A percentile compares a stretch with the other conserved stretches of the same genome.
Conservation (phyloP, 2,113 vertebrate genomes). For the Tenrec ecaudatus region DNA sequence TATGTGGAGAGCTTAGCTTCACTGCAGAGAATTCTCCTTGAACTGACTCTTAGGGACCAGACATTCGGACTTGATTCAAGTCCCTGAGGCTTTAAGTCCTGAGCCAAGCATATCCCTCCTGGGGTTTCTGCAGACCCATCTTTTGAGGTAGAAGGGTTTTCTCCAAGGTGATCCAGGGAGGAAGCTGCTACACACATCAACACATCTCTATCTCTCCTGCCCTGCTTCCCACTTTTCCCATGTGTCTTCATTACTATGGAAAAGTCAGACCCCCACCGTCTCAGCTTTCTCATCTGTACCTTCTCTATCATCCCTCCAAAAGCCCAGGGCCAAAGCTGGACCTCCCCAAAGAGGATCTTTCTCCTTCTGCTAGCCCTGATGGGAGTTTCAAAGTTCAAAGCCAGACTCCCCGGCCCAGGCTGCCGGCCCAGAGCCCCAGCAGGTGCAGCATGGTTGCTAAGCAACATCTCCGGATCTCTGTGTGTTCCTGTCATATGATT, state of each 20-base stretch:
- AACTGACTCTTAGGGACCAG: neutral
- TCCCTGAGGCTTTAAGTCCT: constrained; percentile 10
- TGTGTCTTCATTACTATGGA: neutral
- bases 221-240: neutral
- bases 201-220: neutral
- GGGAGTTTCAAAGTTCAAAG: constrained; percentile 81
- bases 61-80: neutral
- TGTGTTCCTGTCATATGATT: constrained; percentile 80
- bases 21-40: constrained; percentile 20
- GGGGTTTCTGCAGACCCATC: neutral
- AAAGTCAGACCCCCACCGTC: neutral
- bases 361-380: constrained; percentile 59
- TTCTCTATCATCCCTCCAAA: neutral
- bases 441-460: constrained; percentile 82
- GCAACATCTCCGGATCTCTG: constrained; percentile 76
- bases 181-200: neutral
- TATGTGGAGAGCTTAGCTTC: constrained; percentile 25
- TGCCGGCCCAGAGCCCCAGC: constrained; percentile 75
- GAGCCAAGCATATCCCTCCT: neutral
- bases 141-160: constrained; percentile 1
- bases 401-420: constrained; percentile 68
- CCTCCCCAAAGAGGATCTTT: constrained; percentile 50
- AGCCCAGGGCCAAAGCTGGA: constrained; percentile 16
- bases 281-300: constrained; percentile 1
- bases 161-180: neutral